A percentile compares a stretch with the other conserved stretches of the same genome.
These are phyloP conservation scores for Caenorhabditis briggsae DNA, from an alignment of 1,140 invertebrate genomes.

Conservation along the genomic window DNA sequence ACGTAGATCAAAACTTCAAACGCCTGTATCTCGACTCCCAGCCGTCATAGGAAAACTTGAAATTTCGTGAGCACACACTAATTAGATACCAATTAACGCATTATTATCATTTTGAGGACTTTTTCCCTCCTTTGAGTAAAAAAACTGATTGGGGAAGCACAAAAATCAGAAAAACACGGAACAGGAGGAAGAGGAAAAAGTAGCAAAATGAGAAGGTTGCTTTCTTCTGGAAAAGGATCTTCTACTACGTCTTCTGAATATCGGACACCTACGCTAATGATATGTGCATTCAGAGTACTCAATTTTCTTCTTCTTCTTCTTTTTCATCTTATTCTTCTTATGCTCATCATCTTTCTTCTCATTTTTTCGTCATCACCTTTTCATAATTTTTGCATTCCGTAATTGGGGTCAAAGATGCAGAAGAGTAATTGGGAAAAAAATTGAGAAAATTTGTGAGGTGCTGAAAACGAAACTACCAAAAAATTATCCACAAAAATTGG, in stretches of 20 bases:
- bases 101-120: no score
- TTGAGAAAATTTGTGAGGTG: background rate
- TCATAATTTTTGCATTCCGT: background rate
- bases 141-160: no score
- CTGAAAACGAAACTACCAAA: background rate
- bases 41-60: no score
- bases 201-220: conserved; percentile 7
- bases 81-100: no score
- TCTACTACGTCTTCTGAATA: background rate
- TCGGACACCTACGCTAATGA: conserved; percentile 54
- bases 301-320: conserved; percentile 19
- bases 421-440: conserved; percentile 12
- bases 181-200: background rate
- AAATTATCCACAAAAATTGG: background rate
- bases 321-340: background rate
- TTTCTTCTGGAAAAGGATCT: background rate
- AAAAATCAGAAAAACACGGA: background rate
- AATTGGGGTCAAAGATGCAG: conserved; percentile 38
- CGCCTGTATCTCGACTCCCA: no score
- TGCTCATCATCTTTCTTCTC: background rate
- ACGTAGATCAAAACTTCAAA: no score
- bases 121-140: no score
- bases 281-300: conserved; percentile 50
- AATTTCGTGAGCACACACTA: no score
- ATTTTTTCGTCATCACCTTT: background rate